phyloP scores from a whole-genome alignment of 2,113 vertebrate species.

The Scalopus aquaticus region DNA sequence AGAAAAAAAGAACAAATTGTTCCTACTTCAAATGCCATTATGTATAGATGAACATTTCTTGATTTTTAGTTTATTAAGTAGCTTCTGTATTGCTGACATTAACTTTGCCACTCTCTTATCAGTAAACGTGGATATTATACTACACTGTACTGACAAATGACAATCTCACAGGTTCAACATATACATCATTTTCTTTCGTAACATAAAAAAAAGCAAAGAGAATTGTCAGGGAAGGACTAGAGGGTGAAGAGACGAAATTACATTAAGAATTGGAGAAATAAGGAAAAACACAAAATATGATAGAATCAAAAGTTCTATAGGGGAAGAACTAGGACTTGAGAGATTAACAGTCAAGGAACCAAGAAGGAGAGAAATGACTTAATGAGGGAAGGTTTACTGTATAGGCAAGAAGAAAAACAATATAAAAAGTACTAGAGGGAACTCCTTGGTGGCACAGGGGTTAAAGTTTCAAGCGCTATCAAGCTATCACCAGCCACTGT shows the following conservation, averaged over 20 bases:
- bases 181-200: slow-evolving; percentile 25
- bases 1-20: slow-evolving; percentile 12
- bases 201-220: slow-evolving; percentile 49
- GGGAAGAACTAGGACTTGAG: neutral
- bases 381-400: neutral
- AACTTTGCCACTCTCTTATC: slow-evolving; percentile 47
- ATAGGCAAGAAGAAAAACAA: neutral
- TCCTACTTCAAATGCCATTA: neutral
- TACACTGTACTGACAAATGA: slow-evolving; percentile 20
- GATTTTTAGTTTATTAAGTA: slow-evolving; percentile 22
- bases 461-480: too few species aligned
- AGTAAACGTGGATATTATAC: neutral
- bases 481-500: too few species aligned
- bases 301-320: neutral
- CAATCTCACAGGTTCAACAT: slow-evolving; percentile 16
- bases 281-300: slow-evolving; percentile 12
- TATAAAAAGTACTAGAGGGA: slow-evolving; percentile 17
- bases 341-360: neutral
- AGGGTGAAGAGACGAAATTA: neutral
- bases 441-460: too few species aligned
- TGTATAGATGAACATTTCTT: slow-evolving; percentile 17
- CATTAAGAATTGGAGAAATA: slow-evolving; percentile 15
- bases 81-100: slow-evolving; percentile 43
- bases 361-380: neutral
- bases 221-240: neutral